Evolutionary conservation across 2,797 vertebrate genomes (phyloP).

Genomic region (Pangasius mekongensis): DNA sequence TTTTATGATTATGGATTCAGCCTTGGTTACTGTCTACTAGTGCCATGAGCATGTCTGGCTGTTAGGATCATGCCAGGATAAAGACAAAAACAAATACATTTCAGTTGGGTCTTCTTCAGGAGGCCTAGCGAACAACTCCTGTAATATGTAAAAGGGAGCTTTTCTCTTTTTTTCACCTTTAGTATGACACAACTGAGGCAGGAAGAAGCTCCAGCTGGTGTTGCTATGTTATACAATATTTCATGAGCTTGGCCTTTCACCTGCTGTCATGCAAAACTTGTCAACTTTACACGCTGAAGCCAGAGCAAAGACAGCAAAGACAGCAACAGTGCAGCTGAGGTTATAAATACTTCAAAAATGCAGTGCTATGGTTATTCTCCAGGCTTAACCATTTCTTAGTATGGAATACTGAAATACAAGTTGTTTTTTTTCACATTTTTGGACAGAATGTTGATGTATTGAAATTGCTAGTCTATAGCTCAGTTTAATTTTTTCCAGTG

Average conservation of each 20-base stretch:
- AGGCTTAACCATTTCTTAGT: not conserved
- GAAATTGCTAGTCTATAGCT: conserved; percentile 21
- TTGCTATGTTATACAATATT: conserved; percentile 56
- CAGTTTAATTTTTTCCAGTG: not conserved
- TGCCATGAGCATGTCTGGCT: not conserved
- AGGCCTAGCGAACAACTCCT: conserved; percentile 13
- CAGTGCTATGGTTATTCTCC: not conserved
- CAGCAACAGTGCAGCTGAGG: conserved; percentile 22
- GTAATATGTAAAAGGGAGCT: conserved; percentile 29
- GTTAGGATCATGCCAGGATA: not conserved
- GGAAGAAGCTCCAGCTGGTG: conserved; percentile 38
- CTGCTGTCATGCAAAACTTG: conserved; percentile 50
- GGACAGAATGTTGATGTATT: not conserved
- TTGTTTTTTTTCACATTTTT: not conserved
- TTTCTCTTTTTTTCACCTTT: conserved; percentile 11
- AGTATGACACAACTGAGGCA: conserved; percentile 38
- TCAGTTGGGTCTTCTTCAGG: conserved; percentile 23
- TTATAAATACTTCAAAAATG: conserved; percentile 40
- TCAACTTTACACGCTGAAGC: conserved; percentile 37
- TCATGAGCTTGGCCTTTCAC: conserved; percentile 44
- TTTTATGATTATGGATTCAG: not conserved
- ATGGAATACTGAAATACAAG: not conserved
- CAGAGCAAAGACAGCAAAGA: conserved; percentile 25
- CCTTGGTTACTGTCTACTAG: not conserved
- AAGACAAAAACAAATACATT: conserved; percentile 15